Evolutionary conservation across 2,888 invertebrate species (phyloP), one percentile per base, ranked within the genome.

Genomic region (Dryomyza anilis): DNA sequence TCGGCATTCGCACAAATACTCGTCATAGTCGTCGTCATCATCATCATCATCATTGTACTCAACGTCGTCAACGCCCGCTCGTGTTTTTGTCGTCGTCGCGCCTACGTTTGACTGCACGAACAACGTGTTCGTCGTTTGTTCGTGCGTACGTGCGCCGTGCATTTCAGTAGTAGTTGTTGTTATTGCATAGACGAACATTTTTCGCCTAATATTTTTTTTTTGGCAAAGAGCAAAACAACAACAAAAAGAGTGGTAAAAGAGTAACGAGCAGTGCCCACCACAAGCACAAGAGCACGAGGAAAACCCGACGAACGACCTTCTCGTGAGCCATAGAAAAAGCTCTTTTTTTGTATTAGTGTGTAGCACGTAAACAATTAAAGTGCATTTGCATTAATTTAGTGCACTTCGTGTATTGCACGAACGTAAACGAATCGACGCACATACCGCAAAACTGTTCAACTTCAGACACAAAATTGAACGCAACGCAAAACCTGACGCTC

Each of bases 161-260:
- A 12, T 27, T 25, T 46, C 27, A n/a, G 59, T 63, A 61, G n/a
- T 27, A 23, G 55, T 55, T 33, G 19, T 21, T 70, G 72, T n/a
- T 71, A 68, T 39, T 56, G 66, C 66, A 46, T 48, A 27, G 33
- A 59, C 4, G 29, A 70, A 70, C n/a, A n/a, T n/a, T n/a, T n/a
- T n/a, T n/a, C n/a, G n/a, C n/a, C n/a, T n/a, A n/a, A n/a, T n/a
- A n/a, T n/a, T n/a, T n/a, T n/a, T n/a, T n/a, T n/a, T 21, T 52
- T 36, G 62, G 57, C 57, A 61, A 57, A 60, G 56, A 59, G 60
- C 23, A 57, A 48, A 64, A 60, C 62, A 55, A 65, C 48, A 63
- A 52, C 58, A 64, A 64, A 23, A 45, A 23, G 12, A 43, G 8
- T 21, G 19, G 55, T 33, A n/a, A 27, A n/a, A n/a, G n/a, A n/a